Percentiles rank a stretch among this genome's conserved stretches.
phyloP scores from a whole-genome alignment of 1,140 invertebrate genomes.

The Sycobia sp. region DNA sequence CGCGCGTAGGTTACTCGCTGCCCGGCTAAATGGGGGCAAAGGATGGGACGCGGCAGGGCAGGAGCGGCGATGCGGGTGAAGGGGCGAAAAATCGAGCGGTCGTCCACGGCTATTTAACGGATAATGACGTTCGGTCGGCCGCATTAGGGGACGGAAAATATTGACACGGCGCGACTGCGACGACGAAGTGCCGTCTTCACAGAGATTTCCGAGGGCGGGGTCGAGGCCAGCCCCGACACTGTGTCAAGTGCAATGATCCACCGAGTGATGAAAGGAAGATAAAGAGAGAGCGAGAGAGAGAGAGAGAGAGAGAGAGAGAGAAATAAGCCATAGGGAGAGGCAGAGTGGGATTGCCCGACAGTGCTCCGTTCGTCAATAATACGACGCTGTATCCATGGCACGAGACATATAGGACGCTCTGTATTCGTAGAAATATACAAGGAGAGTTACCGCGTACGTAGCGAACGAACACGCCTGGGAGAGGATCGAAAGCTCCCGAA shows the following conservation, averaged over 20 bases:
- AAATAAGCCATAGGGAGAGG: constrained; percentile 2
- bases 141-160: constrained; percentile 1
- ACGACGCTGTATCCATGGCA: too few species aligned
- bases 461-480: too few species aligned
- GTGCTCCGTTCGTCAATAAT: too few species aligned
- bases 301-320: neutral
- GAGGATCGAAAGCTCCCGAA: too few species aligned
- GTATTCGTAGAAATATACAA: too few species aligned
- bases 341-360: neutral
- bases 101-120: neutral
- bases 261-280: constrained; percentile 1
- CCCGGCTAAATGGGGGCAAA: too few species aligned
- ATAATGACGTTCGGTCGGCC: neutral
- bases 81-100: neutral
- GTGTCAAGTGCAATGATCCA: constrained; percentile 15
- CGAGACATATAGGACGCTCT: too few species aligned
- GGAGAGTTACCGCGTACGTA: too few species aligned
- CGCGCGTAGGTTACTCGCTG: too few species aligned
- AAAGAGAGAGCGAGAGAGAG: neutral
- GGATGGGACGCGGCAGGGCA: too few species aligned
- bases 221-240: neutral
- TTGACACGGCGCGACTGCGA: constrained; percentile 11
- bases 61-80: too few species aligned
- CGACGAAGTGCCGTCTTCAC: neutral
- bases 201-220: neutral